Evolutionary conservation across 1,140 invertebrate genomes (phyloP).

Genomic region (Trissolcus basalis): DNA sequence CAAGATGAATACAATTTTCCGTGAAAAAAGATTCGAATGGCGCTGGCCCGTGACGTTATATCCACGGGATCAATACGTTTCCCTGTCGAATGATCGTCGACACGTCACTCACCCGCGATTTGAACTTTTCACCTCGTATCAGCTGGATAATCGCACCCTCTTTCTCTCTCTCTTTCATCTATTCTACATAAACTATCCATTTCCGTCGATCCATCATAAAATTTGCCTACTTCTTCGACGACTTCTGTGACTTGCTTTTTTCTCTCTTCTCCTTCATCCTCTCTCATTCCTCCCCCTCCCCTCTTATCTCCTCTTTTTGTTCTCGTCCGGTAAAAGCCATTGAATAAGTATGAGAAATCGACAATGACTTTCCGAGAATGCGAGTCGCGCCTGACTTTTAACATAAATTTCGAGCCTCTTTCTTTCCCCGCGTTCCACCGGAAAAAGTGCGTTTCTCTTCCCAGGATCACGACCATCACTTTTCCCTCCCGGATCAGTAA

Average conservation of each 20-base stretch:
- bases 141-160: constrained; percentile 48
- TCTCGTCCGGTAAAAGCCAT: constrained; percentile 55
- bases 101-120: constrained; percentile 38
- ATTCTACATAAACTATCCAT: constrained; percentile 59
- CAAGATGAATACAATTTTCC: constrained; percentile 38
- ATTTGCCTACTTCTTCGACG: constrained; percentile 40
- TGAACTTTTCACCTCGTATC: constrained; percentile 56
- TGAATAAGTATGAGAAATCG: constrained; percentile 69
- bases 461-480: constrained; percentile 11
- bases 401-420: constrained; percentile 66
- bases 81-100: constrained; percentile 34
- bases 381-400: constrained; percentile 62
- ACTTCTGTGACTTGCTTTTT: constrained; percentile 1
- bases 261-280: constrained; percentile 15
- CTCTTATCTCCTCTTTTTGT: constrained; percentile 8
- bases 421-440: constrained; percentile 30
- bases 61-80: constrained; percentile 36
- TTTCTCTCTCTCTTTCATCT: too few species aligned
- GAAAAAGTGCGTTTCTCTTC: constrained; percentile 40
- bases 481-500: not conserved
- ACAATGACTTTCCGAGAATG: constrained; percentile 72
- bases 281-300: constrained; percentile 9
- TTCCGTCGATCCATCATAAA: constrained; percentile 54
- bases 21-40: constrained; percentile 31
- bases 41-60: constrained; percentile 18